Evolutionary conservation across 2,797 vertebrate genomes (phyloP).

Genomic region (Bovichtus variegatus): DNA sequence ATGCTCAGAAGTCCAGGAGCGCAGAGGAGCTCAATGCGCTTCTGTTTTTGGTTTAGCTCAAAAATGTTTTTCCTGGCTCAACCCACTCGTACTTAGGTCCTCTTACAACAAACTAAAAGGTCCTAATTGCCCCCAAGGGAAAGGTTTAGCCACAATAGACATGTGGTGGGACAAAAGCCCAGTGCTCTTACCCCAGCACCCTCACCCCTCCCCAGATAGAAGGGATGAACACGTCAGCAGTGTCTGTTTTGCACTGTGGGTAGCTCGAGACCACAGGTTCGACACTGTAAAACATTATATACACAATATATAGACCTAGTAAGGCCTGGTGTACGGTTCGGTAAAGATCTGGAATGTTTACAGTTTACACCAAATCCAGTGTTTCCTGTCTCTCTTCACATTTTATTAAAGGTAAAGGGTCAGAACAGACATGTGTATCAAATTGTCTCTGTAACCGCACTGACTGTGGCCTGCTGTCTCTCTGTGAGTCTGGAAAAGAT

Average conservation of each 20-base stretch:
- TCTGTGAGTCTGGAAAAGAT: slow-evolving; percentile 69
- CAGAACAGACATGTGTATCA: slow-evolving; percentile 70
- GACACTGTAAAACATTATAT: slow-evolving; percentile 83
- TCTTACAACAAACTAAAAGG: slow-evolving; percentile 98
- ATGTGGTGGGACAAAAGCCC: slow-evolving; percentile 95
- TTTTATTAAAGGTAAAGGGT: slow-evolving; percentile 78
- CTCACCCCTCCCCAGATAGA: slow-evolving; percentile 87
- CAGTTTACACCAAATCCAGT: slow-evolving; percentile 80
- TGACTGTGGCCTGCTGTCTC: slow-evolving; percentile 56
- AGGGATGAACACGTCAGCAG: slow-evolving; percentile 89
- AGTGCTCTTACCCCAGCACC: slow-evolving; percentile 82
- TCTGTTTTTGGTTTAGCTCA: slow-evolving; percentile 96
- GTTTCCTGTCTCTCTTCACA: slow-evolving; percentile 79
- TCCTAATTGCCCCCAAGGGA: slow-evolving; percentile 93
- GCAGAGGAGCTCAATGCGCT: slow-evolving; percentile 90
- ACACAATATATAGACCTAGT: slow-evolving; percentile 77
- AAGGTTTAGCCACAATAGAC: slow-evolving; percentile 93
- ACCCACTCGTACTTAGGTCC: slow-evolving; percentile 92
- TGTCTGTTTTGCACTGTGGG: slow-evolving; percentile 83
- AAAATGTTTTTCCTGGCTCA: slow-evolving; percentile 96
- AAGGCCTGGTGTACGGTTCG: slow-evolving; percentile 67
- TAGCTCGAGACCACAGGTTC: slow-evolving; percentile 76
- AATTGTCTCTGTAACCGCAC: slow-evolving; percentile 67
- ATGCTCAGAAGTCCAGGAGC: slow-evolving; percentile 86
- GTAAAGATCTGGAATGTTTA: slow-evolving; percentile 82